Evolutionary conservation across 2,888 invertebrate genomes (phyloP), one percentile per base, ranked within the genome.

Genomic region (Acronicta leporina): DNA sequence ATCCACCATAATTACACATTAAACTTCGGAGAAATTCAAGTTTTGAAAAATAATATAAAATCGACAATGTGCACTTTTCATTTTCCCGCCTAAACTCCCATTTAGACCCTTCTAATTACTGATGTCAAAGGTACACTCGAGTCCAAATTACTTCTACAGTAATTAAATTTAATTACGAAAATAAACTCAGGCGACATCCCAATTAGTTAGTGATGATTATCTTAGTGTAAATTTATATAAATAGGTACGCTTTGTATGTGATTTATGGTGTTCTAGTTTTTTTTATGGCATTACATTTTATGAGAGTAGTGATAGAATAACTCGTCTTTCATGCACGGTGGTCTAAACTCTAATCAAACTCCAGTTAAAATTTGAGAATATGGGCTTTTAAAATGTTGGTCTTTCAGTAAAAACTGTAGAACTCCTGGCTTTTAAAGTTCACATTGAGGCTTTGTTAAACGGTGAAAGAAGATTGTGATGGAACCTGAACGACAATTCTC

Each of bases 121-220:
- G 1, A 54, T 35, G 33, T 27, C 44, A 59, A 64, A 73, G n/a
- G 63, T 55, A 66, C 59, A 66, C 45, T 71, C 55, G 74, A 67
- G 61, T 55, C 55, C 9, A 58, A 68, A 75, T 73, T 58, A 63
- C 53, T 59, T 55, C 10, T 43, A 54, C 7, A 41, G 44, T 58
- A 60, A 70, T 75, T 70, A 63, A 66, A 63, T 68, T 64, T 57
- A 67, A 67, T 59, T 51, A 72, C 48, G 20, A 38, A 64, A 66
- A 58, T 56, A 60, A 57, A 60, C 60, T 7, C 16, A 40, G n/a
- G 14, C 45, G 38, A 42, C 16, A 6, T 49, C 9, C 52, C 55
- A 65, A 67, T 76, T 75, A 58, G 58, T 58, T 49, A 52, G 40
- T 49, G 33, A 44, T 63, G 27, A 62, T 69, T 56, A 65, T 71